phyloP scores from a whole-genome alignment of 2,113 vertebrate genomes.

The Neomonachus schauinslandi region DNA sequence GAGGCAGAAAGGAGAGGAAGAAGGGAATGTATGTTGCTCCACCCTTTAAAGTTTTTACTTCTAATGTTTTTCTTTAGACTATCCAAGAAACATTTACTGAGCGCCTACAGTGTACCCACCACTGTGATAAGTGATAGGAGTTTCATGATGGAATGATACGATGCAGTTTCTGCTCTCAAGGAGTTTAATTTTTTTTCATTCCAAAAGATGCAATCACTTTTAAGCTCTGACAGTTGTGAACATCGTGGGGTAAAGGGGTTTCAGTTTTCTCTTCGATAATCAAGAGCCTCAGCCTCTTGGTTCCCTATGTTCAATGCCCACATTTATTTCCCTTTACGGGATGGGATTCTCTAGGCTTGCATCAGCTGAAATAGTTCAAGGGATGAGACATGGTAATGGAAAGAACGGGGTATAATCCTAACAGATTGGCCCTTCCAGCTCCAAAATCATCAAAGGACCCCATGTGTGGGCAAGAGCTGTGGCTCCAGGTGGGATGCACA shows the following conservation, averaged over 20 bases:
- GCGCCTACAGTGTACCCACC: not conserved
- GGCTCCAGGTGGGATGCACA: not conserved
- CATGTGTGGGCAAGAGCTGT: fast-evolving
- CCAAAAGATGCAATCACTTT: not conserved
- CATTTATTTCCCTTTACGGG: not conserved
- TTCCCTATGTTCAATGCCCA: not conserved
- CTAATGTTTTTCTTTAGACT: not conserved
- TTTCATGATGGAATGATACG: not conserved
- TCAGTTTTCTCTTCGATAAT: not conserved
- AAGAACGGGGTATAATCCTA: not conserved
- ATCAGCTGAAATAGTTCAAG: not conserved
- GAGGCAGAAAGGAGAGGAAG: not conserved
- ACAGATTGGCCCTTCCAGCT: not conserved
- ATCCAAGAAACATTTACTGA: not conserved
- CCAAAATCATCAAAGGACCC: not conserved
- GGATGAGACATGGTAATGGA: not conserved
- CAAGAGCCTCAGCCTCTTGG: not conserved
- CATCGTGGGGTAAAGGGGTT: not conserved
- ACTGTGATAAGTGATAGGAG: fast-evolving
- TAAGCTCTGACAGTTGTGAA: not conserved
- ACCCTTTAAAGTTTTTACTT: not conserved
- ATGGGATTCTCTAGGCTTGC: not conserved
- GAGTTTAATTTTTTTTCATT: not conserved
- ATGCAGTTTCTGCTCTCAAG: not conserved
- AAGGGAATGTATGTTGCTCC: not conserved